Evolutionary conservation across 2,888 invertebrate genomes (phyloP).

Genomic region (Mystacides longicornis): DNA sequence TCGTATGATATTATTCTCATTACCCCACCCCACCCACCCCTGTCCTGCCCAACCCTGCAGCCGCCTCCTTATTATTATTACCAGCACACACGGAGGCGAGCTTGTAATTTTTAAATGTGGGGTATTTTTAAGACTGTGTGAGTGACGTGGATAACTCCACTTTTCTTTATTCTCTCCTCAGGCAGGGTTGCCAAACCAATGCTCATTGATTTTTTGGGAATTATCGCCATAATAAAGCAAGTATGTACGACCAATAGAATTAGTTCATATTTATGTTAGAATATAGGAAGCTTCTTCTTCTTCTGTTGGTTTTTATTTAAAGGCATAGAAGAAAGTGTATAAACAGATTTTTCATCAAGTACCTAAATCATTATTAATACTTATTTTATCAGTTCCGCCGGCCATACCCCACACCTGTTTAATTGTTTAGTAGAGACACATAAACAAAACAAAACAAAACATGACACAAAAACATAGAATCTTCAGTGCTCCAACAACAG

Average conservation of each 20-base stretch:
- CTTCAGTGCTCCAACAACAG: too few relatives aligned
- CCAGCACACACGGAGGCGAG: slow-evolving; percentile 3
- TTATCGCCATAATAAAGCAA: too few relatives aligned
- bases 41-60: neutral
- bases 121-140: slow-evolving; percentile 10
- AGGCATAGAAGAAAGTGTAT: too few relatives aligned
- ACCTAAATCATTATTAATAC: too few relatives aligned
- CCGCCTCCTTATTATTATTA: neutral
- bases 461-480: too few relatives aligned
- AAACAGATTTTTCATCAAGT: too few relatives aligned
- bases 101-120: slow-evolving; percentile 22
- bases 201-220: neutral
- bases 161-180: neutral
- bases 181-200: neutral
- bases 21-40: slow-evolving; percentile 4
- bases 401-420: too few relatives aligned
- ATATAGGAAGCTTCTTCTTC: too few relatives aligned
- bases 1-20: slow-evolving; percentile 20
- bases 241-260: neutral
- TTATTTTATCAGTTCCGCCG: too few relatives aligned
- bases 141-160: slow-evolving; percentile 3
- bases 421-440: too few relatives aligned
- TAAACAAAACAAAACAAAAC: too few relatives aligned
- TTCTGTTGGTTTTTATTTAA: too few relatives aligned
- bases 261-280: neutral